Conservation (phyloP, 2,888 invertebrate genomes). For the Dorcus hopei region DNA sequence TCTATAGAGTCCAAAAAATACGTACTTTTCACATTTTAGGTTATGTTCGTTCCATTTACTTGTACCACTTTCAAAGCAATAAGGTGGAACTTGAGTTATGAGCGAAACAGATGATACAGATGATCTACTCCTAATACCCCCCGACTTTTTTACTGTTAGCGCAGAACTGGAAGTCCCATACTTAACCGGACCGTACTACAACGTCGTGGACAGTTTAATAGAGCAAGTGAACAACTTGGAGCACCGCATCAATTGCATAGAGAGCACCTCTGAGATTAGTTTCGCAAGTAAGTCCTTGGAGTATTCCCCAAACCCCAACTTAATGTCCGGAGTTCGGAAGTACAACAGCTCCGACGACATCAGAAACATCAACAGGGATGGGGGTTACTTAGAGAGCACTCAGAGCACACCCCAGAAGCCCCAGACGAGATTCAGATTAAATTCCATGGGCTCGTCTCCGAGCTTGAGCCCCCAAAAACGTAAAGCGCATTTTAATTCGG, state of each 20-base stretch:
- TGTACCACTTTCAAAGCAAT: background rate
- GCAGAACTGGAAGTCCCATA: conserved; percentile 53
- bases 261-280: conserved; percentile 44
- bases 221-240: conserved; percentile 60
- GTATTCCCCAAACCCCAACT: conserved; percentile 17
- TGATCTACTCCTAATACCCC: conserved; percentile 74
- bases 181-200: conserved; percentile 40
- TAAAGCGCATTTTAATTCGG: background rate
- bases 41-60: conserved; percentile 1
- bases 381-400: conserved; percentile 32
- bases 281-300: conserved; percentile 31
- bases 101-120: conserved; percentile 81
- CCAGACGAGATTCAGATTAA: conserved; percentile 34
- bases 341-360: conserved; percentile 38
- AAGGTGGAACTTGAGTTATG: conserved; percentile 49
- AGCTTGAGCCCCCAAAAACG: conserved; percentile 23
- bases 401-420: conserved; percentile 48
- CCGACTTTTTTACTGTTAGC: conserved; percentile 67
- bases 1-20: too few species aligned
- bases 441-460: conserved; percentile 37
- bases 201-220: conserved; percentile 62
- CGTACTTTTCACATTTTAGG: conserved; percentile 4
- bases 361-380: background rate
- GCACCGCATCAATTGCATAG: conserved; percentile 51
- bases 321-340: conserved; percentile 28